Percentiles rank a stretch among this genome's conserved stretches.
phyloP scores from a whole-genome alignment of 2,113 vertebrate species.

The rabbit (Oryctolagus cuniculus) region mOryCun1.1 NC_091439.1:64156501-64157000 shows the following conservation, averaged over 20 bases:
- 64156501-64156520: background rate
- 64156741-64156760: background rate
- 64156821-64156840: background rate
- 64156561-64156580: too few species aligned
- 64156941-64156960: background rate
- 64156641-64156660: background rate
- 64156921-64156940: background rate
- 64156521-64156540: background rate
- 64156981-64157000: background rate
- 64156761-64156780: background rate
- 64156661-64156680: background rate
- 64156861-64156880: background rate
- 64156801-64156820: background rate
- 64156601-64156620: background rate
- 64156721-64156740: background rate
- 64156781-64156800: background rate
- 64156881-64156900: background rate
- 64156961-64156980: background rate
- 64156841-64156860: background rate
- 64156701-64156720: background rate
- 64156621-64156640: background rate
- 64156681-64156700: constrained; percentile 14
- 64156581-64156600: background rate
- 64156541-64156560: background rate
- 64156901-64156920: background rate